phyloP scores from a whole-genome alignment of 2,888 invertebrate genomes.

The Danaus chrysippus region DNA sequence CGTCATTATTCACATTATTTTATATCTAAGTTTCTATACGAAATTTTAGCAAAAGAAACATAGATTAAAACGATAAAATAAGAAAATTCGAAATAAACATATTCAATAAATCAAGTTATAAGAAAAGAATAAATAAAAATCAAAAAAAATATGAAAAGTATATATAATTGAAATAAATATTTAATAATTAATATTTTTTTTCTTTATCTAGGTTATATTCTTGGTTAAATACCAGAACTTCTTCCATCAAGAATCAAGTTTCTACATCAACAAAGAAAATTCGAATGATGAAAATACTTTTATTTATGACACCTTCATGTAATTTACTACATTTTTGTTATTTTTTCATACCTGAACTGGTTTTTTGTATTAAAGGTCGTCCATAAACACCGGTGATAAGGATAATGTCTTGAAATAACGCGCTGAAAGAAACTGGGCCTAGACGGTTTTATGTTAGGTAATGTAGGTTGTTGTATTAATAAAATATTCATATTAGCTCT shows the following conservation, averaged over 20 bases:
- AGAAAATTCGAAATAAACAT: background rate
- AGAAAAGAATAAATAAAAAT: background rate
- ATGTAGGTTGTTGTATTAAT: background rate
- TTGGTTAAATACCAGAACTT: slow-evolving; percentile 8
- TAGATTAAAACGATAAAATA: background rate
- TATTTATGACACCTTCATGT: slow-evolving; percentile 1
- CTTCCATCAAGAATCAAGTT: slow-evolving; percentile 9
- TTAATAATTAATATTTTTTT: no score
- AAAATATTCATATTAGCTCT: no score
- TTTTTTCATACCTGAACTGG: background rate
- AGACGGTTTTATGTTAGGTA: background rate
- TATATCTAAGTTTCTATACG: background rate
- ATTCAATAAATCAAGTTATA: background rate
- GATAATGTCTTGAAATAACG: slow-evolving; percentile 6
- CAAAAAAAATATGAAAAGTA: no score
- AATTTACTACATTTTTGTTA: background rate
- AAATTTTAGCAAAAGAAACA: background rate
- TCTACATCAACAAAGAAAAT: slow-evolving; percentile 3
- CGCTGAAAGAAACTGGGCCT: background rate
- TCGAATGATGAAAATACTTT: slow-evolving; percentile 1
- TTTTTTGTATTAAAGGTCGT: background rate
- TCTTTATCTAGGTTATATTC: no score
- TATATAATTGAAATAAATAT: no score
- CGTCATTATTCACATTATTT: background rate
- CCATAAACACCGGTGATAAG: background rate